phyloP scores from a whole-genome alignment of 2,888 invertebrate species.

The Lottia scabra region DNA sequence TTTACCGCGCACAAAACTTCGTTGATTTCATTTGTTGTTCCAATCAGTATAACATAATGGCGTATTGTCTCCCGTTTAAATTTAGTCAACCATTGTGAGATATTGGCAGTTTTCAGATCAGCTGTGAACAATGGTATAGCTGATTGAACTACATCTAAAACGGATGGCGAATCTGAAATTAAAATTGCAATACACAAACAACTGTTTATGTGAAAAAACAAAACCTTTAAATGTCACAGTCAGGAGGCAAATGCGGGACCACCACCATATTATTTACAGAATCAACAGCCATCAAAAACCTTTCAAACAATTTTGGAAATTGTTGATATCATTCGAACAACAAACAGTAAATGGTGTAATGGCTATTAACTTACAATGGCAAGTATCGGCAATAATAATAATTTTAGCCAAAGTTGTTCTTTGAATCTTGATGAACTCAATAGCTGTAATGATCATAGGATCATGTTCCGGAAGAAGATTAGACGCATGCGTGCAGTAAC shows the following conservation, averaged over 20 bases:
- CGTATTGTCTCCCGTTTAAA: not conserved
- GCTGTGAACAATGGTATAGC: not conserved
- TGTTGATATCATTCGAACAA: too few relatives aligned
- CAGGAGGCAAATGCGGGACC: too few relatives aligned
- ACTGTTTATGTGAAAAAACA: too few relatives aligned
- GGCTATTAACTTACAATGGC: not conserved
- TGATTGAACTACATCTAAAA: not conserved
- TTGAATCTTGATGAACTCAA: not conserved
- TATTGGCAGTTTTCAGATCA: not conserved
- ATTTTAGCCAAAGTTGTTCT: not conserved
- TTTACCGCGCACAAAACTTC: not conserved
- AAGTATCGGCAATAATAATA: not conserved
- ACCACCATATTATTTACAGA: too few relatives aligned
- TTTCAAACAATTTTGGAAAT: too few relatives aligned
- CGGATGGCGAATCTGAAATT: not conserved
- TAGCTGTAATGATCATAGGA: not conserved
- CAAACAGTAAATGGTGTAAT: too few relatives aligned
- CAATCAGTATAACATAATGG: not conserved
- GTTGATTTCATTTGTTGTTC: not conserved
- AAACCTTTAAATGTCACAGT: too few relatives aligned
- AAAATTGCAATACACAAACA: not conserved
- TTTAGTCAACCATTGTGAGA: not conserved
- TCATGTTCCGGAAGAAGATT: not conserved
- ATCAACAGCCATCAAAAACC: too few relatives aligned
- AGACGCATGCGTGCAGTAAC: not conserved